Base-by-base conservation (phyloP, 2,888 invertebrate genomes). In the Trissolcus japonicus region DNA sequence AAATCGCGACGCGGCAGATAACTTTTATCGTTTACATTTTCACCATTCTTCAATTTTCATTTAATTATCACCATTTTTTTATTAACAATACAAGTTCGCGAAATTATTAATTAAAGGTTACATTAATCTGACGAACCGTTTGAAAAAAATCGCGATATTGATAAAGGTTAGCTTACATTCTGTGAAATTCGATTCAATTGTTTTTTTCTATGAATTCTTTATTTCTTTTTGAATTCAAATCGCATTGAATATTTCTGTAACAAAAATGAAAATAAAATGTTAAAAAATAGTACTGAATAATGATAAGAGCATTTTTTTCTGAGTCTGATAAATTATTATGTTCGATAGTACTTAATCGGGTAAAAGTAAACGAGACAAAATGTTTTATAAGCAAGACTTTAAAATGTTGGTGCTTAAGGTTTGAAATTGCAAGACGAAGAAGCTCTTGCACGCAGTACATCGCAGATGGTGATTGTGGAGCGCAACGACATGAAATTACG, bases 391-490 rank as follows among this genome's bases (percentile, higher is more conserved):
- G 40, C 40, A 29, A 14, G 53, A 48, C 55, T 65, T 73, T 61
- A 50, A 66, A 74, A 62, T 40, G 61, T 54, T 21, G 25, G 59
- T 63, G 46, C 53, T 57, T 62, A 29, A 60, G 62, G 60, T 74
- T 71, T 62, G 41, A 74, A 78, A 78, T 69, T 73, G 61, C 66
- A 74, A 65, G 59, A 60, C 68, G 68, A 73, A 73, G 74, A 69
- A 59, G 68, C 67, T 73, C 63, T 59, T 48, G 61, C 56, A 43
- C 54, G 56, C 71, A 50, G 74, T 69, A 69, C 53, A 78, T 78
- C 59, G 73, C 69, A 78, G 73, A 69, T 73, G 73, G 77, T 66
- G 78, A 78, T 75, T 76, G 78, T 67, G 63, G 74, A 74, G 69
- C 66, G 66, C 69, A 66, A 66, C 69, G 77, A 78, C 77, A 73